These are phyloP conservation scores for Cremastobaeus sp. DNA, from an alignment of 2,888 invertebrate genomes.

Conservation along the genomic window DNA sequence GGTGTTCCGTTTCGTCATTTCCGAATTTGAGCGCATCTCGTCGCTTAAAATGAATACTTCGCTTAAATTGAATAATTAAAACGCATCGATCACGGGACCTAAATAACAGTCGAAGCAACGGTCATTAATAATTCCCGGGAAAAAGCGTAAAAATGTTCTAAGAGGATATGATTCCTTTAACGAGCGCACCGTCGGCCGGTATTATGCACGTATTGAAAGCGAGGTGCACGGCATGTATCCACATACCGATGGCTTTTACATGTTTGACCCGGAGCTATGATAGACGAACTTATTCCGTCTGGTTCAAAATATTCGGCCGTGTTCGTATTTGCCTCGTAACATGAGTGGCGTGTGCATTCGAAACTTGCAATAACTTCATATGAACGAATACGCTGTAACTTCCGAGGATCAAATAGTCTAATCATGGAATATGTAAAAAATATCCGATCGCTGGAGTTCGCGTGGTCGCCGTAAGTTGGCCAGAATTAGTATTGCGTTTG, in stretches of 20 bases:
- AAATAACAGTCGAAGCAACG: no score
- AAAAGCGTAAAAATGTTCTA: no score
- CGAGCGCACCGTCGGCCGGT: conserved; percentile 2
- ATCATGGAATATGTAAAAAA: conserved; percentile 36
- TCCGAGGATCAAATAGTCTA: conserved; percentile 26
- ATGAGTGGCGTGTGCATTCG: conserved; percentile 28
- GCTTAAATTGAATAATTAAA: no score
- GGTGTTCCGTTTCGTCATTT: no score
- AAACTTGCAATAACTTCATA: background rate
- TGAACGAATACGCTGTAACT: conserved; percentile 24
- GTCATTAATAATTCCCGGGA: no score
- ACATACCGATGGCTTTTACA: conserved; percentile 72
- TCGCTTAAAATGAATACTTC: no score
- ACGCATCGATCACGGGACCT: no score
- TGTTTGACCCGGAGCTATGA: conserved; percentile 68
- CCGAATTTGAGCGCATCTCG: no score
- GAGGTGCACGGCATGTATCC: conserved; percentile 60
- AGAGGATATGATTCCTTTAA: background rate
- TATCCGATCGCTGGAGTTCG: conserved; percentile 31
- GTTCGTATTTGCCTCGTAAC: conserved; percentile 22
- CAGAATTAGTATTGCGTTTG: conserved; percentile 34
- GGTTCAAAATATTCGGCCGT: conserved; percentile 27
- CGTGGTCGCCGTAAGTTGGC: conserved; percentile 26
- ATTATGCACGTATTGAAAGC: conserved; percentile 44
- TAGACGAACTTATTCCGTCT: conserved; percentile 24